phyloP scores from a whole-genome alignment of 2,888 invertebrate species.

The Acleris emargana region DNA sequence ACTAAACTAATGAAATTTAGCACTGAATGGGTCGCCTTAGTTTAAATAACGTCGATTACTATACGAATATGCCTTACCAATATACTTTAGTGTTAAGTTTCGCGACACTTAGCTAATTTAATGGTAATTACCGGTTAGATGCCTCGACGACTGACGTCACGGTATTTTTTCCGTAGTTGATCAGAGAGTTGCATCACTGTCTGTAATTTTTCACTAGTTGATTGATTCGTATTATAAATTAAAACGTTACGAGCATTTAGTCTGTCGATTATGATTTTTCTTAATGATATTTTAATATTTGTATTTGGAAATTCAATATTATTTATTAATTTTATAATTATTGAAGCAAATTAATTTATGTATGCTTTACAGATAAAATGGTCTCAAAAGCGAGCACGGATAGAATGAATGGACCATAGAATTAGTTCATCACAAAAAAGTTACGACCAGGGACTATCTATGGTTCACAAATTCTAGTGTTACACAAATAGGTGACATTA shows the following conservation, averaged over 20 bases:
- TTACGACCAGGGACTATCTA: too few relatives aligned
- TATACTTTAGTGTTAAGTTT: slow-evolving; percentile 49
- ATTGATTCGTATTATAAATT: slow-evolving; percentile 2
- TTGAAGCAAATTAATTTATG: too few relatives aligned
- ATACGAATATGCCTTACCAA: slow-evolving; percentile 50
- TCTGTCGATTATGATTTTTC: slow-evolving; percentile 38
- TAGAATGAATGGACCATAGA: too few relatives aligned
- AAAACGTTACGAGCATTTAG: slow-evolving; percentile 35
- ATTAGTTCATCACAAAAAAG: too few relatives aligned
- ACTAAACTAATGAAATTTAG: slow-evolving; percentile 42
- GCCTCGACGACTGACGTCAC: slow-evolving; percentile 3
- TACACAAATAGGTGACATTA: too few relatives aligned
- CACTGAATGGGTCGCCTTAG: slow-evolving; percentile 51
- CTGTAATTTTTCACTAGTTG: slow-evolving; percentile 20
- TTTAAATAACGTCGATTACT: slow-evolving; percentile 49
- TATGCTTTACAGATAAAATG: too few relatives aligned
- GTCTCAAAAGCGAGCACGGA: too few relatives aligned
- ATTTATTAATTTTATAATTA: too few relatives aligned
- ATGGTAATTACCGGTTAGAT: neutral
- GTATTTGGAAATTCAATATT: too few relatives aligned
- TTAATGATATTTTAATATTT: neutral
- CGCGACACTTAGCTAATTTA: slow-evolving; percentile 37
- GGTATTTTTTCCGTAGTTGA: slow-evolving; percentile 7
- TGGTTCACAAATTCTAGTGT: too few relatives aligned
- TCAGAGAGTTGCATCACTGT: slow-evolving; percentile 8